Percentiles rank a stretch among this genome's conserved stretches.
phyloP scores from a whole-genome alignment of 1,140 invertebrate species.

The Heliconius himera region DNA sequence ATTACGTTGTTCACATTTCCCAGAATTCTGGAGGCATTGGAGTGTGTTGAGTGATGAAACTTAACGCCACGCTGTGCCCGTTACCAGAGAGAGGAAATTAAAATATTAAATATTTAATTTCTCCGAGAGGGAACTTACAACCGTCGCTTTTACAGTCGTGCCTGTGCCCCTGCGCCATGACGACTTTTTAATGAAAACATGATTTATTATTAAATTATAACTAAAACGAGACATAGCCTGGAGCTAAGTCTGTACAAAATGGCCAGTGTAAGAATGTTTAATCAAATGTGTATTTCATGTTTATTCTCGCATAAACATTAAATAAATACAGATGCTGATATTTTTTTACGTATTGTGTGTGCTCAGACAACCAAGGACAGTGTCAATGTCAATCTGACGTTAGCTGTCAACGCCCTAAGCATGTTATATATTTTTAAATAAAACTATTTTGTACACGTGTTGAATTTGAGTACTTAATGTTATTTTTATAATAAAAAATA shows the following conservation, averaged over 20 bases:
- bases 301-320: constrained; percentile 39
- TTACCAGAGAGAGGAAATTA: too few relatives aligned
- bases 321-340: constrained; percentile 42
- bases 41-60: too few relatives aligned
- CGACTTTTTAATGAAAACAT: neutral
- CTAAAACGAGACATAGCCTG: neutral
- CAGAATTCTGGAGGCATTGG: too few relatives aligned
- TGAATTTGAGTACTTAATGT: neutral
- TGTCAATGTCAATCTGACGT: constrained; percentile 45
- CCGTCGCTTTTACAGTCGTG: too few relatives aligned
- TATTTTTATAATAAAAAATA: too few relatives aligned
- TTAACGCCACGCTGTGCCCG: too few relatives aligned
- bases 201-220: neutral
- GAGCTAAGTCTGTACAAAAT: neutral
- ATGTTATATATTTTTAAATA: constrained; percentile 30
- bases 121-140: neutral
- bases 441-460: constrained; percentile 22
- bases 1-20: too few relatives aligned
- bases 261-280: neutral
- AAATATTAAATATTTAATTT: too few relatives aligned
- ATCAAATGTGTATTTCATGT: constrained; percentile 25
- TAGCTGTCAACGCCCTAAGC: constrained; percentile 35
- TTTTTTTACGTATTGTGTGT: constrained; percentile 33
- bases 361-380: constrained; percentile 41
- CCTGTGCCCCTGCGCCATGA: neutral